Evolutionary conservation across 1,140 invertebrate genomes (phyloP).

Genomic region (Globodera ellingtonae): DNA sequence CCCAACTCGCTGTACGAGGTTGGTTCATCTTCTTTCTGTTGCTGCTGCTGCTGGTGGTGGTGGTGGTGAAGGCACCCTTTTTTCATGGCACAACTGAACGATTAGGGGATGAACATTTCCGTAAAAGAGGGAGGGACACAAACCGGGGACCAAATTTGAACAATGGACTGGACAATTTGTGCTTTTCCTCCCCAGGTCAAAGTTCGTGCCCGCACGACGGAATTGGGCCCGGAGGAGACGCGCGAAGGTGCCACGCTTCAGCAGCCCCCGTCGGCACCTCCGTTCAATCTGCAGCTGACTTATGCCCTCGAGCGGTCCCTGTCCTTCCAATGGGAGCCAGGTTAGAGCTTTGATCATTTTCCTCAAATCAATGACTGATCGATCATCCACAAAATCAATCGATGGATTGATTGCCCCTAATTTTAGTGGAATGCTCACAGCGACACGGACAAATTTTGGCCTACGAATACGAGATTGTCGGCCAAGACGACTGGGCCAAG

Average conservation of each 20-base stretch:
- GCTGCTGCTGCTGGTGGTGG: too few species aligned
- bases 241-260: conserved; percentile 61
- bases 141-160: too few species aligned
- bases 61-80: conserved; percentile 15
- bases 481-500: conserved; percentile 65
- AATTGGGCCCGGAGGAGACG: conserved; percentile 64
- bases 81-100: neutral
- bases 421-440: conserved; percentile 61
- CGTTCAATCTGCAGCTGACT: conserved; percentile 58
- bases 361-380: neutral
- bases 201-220: conserved; percentile 61
- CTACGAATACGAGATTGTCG: conserved; percentile 65
- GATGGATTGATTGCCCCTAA: neutral
- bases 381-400: too few species aligned
- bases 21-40: neutral
- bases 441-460: conserved; percentile 61
- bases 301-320: conserved; percentile 64
- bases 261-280: conserved; percentile 63
- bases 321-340: conserved; percentile 55
- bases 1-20: conserved; percentile 64
- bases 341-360: neutral
- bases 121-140: too few species aligned
- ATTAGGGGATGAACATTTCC: neutral
- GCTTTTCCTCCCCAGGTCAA: conserved; percentile 21
- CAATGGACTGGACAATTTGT: too few species aligned